Conservation (phyloP, 2,888 invertebrate species). For the Dryomyza anilis region DNA sequence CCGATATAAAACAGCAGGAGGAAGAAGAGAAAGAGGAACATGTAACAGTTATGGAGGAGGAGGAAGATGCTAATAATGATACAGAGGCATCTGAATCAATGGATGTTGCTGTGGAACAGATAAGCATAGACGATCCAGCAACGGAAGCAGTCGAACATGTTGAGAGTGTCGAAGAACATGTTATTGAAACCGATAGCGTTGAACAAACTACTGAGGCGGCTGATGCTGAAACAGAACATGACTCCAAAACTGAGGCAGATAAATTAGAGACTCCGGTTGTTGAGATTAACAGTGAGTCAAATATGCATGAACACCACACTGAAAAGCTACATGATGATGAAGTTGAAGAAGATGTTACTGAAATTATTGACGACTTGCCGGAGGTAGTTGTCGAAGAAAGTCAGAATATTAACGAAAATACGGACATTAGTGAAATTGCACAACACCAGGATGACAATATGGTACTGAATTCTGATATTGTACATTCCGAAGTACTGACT, state of each 20-base stretch:
- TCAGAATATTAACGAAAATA: too few species aligned
- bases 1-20: not conserved
- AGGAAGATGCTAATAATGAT: not conserved
- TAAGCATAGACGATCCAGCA: too few species aligned
- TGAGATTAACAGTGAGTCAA: not conserved
- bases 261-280: not conserved
- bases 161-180: not conserved
- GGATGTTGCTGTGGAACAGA: too few species aligned
- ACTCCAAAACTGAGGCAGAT: constrained; percentile 34
- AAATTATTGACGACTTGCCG: constrained; percentile 5
- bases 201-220: constrained; percentile 27
- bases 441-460: too few species aligned
- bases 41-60: not conserved
- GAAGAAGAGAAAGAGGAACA: not conserved
- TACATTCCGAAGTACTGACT: too few species aligned
- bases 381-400: constrained; percentile 18
- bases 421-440: too few species aligned
- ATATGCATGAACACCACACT: not conserved
- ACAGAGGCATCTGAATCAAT: too few species aligned
- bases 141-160: not conserved
- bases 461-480: too few species aligned
- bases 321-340: not conserved
- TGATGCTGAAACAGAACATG: constrained; percentile 16
- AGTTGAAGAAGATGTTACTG: not conserved
- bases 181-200: not conserved